Evolutionary conservation across 2,888 invertebrate genomes (phyloP).

Genomic region (Melanargia galathea): DNA sequence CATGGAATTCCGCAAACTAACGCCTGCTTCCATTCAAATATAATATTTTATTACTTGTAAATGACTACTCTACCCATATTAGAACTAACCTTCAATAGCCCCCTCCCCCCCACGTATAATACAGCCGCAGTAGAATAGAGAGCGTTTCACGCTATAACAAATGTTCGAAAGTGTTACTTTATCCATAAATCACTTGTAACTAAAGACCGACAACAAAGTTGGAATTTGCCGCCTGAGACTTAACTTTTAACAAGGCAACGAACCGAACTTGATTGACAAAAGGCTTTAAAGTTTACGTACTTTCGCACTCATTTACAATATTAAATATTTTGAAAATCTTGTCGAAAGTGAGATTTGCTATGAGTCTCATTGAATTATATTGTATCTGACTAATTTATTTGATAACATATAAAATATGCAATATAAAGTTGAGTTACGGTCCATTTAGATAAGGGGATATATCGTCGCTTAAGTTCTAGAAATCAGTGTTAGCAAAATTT

Average conservation of each 20-base stretch:
- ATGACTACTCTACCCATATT: too few species aligned
- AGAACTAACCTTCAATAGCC: background rate
- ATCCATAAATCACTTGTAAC: constrained; percentile 15
- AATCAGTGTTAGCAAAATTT: too few species aligned
- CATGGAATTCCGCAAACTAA: too few species aligned
- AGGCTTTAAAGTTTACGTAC: constrained; percentile 12
- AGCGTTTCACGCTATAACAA: background rate
- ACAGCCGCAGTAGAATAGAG: background rate
- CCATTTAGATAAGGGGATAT: too few species aligned
- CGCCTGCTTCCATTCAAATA: too few species aligned
- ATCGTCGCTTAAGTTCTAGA: too few species aligned
- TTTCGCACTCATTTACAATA: constrained; percentile 2
- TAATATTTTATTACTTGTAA: too few species aligned
- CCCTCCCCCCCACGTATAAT: too few species aligned
- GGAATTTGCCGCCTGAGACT: constrained; percentile 17
- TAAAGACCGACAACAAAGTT: constrained; percentile 19
- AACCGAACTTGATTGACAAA: constrained; percentile 19
- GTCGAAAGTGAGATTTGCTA: background rate
- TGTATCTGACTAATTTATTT: too few species aligned
- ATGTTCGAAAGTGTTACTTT: constrained; percentile 18
- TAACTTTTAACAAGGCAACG: constrained; percentile 21
- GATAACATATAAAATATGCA: too few species aligned
- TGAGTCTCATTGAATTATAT: background rate
- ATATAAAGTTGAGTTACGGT: too few species aligned
- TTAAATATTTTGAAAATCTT: background rate